Evolutionary conservation across 2,888 invertebrate species (phyloP).

Genomic region (Nudaria mundana): DNA sequence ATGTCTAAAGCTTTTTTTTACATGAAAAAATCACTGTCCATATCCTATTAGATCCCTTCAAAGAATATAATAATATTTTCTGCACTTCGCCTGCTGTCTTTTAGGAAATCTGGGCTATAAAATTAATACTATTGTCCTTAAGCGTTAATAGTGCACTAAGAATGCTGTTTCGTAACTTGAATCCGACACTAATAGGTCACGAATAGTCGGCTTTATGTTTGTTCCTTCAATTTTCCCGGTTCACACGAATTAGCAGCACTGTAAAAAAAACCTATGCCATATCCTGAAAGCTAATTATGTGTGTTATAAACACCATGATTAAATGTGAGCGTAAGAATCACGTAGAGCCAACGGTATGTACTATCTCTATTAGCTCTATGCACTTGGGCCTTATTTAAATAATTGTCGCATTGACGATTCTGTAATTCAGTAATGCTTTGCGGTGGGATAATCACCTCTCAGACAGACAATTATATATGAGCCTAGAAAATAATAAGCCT

Average conservation of each 20-base stretch:
- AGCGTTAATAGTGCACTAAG: too few relatives aligned
- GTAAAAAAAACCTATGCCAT: too few relatives aligned
- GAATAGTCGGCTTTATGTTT: neutral
- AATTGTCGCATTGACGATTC: constrained; percentile 51
- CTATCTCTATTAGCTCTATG: constrained; percentile 40
- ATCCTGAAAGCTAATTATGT: constrained; percentile 69
- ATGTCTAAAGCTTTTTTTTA: constrained; percentile 40
- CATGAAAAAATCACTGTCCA: constrained; percentile 37
- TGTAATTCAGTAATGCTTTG: constrained; percentile 42
- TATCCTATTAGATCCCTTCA: constrained; percentile 38
- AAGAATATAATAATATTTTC: constrained; percentile 65
- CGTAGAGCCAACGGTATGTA: constrained; percentile 73
- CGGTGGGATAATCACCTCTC: constrained; percentile 41
- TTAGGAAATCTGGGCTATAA: constrained; percentile 61
- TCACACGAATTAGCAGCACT: constrained; percentile 12
- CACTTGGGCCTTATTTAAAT: constrained; percentile 63
- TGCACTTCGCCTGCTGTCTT: constrained; percentile 58
- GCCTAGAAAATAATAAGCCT: constrained; percentile 23
- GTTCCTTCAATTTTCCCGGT: neutral
- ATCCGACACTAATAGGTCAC: neutral
- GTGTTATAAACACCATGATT: constrained; percentile 61
- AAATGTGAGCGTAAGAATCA: constrained; percentile 56
- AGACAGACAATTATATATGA: constrained; percentile 27
- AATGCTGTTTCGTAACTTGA: too few relatives aligned
- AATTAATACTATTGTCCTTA: too few relatives aligned